Conservation (phyloP, 2,113 vertebrate species). For the Sula dactylatra region DNA sequence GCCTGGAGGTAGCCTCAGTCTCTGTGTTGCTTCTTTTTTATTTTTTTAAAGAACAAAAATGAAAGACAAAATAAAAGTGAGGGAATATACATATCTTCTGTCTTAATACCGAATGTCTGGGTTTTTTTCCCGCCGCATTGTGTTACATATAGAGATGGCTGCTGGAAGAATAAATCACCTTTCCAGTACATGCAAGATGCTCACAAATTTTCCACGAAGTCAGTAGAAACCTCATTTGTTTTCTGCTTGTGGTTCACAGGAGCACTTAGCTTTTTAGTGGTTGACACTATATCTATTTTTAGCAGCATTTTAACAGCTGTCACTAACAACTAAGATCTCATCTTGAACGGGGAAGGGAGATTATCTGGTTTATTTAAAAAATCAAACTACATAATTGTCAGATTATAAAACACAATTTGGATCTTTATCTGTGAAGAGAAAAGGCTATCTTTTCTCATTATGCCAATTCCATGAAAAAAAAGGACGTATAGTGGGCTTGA, state of each 20-base stretch:
- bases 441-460: conserved; percentile 2
- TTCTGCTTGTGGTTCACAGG: conserved; percentile 65
- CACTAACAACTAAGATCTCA: conserved; percentile 73
- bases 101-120: not conserved
- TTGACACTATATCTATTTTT: conserved; percentile 70
- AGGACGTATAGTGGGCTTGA: not conserved
- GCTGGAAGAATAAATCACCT: conserved; percentile 21
- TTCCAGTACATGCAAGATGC: conserved; percentile 1
- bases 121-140: not conserved
- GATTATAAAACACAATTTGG: conserved; percentile 50
- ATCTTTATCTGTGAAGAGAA: conserved; percentile 27
- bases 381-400: conserved; percentile 33
- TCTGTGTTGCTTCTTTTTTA: not conserved
- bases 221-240: conserved; percentile 58
- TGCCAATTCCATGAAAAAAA: not conserved
- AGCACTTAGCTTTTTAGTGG: conserved; percentile 71
- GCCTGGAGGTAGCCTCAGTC: not conserved
- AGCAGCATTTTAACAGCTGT: conserved; percentile 78
- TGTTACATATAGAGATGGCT: not conserved
- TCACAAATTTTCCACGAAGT: conserved; percentile 40
- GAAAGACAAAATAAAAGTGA: not conserved
- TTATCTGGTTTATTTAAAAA: conserved; percentile 58
- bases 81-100: not conserved
- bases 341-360: conserved; percentile 51
- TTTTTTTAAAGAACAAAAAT: not conserved